Evolutionary conservation across 2,113 vertebrate species (phyloP), one percentile per base, ranked within the genome.

Genomic region (Gallinago paraguaiae): DNA sequence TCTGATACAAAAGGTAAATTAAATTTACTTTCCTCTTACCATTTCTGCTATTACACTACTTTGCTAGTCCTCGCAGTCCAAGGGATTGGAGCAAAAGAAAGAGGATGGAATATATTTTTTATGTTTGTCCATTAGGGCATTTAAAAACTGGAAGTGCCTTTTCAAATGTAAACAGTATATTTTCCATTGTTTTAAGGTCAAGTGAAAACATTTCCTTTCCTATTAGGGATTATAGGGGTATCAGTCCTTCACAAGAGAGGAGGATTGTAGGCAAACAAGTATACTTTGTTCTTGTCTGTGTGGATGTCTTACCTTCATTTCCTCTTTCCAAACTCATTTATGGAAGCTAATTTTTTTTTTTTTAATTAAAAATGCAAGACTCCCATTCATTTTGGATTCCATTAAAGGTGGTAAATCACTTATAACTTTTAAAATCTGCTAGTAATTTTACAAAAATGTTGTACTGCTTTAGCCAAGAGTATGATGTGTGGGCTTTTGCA

Each of bases 361-460:
- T 3, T 48, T 11, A 6, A 24, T 76, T 70, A 67, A 69, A 88
- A 88, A 51, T 45, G 37, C 9, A 68, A 9, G 10, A 93, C 8
- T 70, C 33, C 3, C 13, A 37, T 63, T 77, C n/a, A 31, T 79
- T 94, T 92, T 93, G 70, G 59, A 95, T 83, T 19, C 17, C 25
- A 92, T 89, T 96, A 93, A 53, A 19, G 27, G 60, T 83, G 37
- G 93, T 95, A 94, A 92, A 79, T 92, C 69, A 85, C 54, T 95
- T 13, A 41, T 85, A 97, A 96, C 37, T 91, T 77, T 43, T 43
- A 14, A 79, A 91, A 92, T 57, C 54, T 93, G 81, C 31, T 91
- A 92, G 37, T 82, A 97, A 95, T 97, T 97, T 97, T 94, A 60
- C 31, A 90, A 95, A 97, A 97, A 94, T 86, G 2, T 87, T 83